phyloP scores from a whole-genome alignment of 2,113 vertebrate genomes.

The Trichechus manatus region DNA sequence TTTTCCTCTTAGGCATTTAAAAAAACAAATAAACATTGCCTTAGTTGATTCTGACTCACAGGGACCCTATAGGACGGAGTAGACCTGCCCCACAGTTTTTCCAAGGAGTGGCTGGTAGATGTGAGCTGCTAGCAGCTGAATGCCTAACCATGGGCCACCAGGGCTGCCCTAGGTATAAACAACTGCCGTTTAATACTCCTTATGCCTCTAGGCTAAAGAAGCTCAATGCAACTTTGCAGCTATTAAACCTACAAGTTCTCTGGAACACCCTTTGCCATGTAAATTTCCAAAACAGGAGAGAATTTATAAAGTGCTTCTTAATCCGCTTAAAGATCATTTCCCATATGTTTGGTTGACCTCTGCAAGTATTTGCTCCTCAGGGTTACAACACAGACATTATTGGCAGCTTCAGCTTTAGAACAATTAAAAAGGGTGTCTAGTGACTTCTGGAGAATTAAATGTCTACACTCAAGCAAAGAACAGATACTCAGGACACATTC shows the following conservation, averaged over 20 bases:
- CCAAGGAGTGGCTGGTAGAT: too few relatives aligned
- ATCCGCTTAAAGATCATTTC: background rate
- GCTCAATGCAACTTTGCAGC: background rate
- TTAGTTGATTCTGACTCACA: too few relatives aligned
- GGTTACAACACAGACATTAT: background rate
- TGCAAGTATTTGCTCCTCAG: background rate
- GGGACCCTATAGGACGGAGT: too few relatives aligned
- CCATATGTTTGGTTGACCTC: background rate
- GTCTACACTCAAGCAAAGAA: background rate
- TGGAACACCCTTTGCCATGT: background rate
- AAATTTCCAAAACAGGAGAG: background rate
- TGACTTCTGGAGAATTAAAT: background rate
- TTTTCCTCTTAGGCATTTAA: background rate
- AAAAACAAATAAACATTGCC: too few relatives aligned
- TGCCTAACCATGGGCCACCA: too few relatives aligned
- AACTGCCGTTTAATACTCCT: background rate
- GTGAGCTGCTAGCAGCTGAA: too few relatives aligned
- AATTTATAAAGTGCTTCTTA: background rate
- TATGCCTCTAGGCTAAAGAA: background rate
- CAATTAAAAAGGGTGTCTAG: slow-evolving; percentile 21
- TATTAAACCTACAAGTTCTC: background rate
- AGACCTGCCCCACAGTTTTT: too few relatives aligned
- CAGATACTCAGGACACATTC: background rate
- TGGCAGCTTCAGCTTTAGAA: background rate
- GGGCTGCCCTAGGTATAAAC: background rate